Conservation (phyloP, 1,140 invertebrate genomes). For the Fragariocoptes setiger region DNA sequence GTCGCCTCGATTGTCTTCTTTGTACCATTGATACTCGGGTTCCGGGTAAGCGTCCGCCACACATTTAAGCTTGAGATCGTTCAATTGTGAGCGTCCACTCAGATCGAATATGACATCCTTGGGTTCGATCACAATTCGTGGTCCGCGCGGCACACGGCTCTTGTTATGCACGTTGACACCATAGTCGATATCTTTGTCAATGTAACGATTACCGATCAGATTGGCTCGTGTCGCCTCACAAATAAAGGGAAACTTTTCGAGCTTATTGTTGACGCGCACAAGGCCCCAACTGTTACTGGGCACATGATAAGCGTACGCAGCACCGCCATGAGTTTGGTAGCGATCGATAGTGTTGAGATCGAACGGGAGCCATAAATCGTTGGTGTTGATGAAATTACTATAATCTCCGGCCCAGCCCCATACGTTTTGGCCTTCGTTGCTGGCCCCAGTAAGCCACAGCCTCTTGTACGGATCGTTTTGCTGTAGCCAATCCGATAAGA, state of each 20-base stretch:
- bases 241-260: slow-evolving; percentile 42
- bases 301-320: slow-evolving; percentile 23
- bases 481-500: slow-evolving; percentile 39
- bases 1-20: slow-evolving; percentile 51
- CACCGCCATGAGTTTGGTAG: slow-evolving; percentile 21
- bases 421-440: slow-evolving; percentile 32
- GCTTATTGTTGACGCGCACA: slow-evolving; percentile 32
- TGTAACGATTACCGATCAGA: not conserved
- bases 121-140: slow-evolving; percentile 56
- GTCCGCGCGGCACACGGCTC: slow-evolving; percentile 43
- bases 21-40: slow-evolving; percentile 64
- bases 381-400: slow-evolving; percentile 35
- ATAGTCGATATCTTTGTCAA: slow-evolving; percentile 28
- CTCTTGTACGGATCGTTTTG: slow-evolving; percentile 47
- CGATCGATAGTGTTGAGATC: slow-evolving; percentile 3
- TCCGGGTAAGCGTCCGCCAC: slow-evolving; percentile 58
- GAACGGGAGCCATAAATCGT: slow-evolving; percentile 39
- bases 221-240: slow-evolving; percentile 29
- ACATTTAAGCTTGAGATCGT: slow-evolving; percentile 44
- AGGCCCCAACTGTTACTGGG: slow-evolving; percentile 39
- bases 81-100: slow-evolving; percentile 29
- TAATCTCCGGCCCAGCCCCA: slow-evolving; percentile 58
- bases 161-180: slow-evolving; percentile 39
- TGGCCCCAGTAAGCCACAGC: slow-evolving; percentile 50
- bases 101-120: slow-evolving; percentile 45